A percentile compares a stretch with the other conserved stretches of the same genome.
Evolutionary conservation across 1,140 invertebrate genomes (phyloP).

Genomic region (Scaptomyza pallida): DNA sequence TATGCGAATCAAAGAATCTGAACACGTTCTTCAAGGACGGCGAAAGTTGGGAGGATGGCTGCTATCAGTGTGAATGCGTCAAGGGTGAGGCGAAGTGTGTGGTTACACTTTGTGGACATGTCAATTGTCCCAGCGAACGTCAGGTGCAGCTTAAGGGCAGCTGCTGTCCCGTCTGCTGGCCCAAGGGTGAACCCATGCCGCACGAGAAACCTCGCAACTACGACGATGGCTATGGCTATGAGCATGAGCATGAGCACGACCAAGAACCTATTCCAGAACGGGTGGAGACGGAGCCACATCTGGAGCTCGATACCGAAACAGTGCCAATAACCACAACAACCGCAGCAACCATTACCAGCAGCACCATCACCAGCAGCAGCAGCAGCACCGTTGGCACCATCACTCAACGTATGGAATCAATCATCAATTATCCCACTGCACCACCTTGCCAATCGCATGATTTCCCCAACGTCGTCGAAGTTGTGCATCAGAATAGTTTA

Average conservation of each 20-base stretch:
- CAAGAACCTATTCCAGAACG: too few relatives aligned
- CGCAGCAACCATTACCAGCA: constrained; percentile 13
- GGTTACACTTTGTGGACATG: constrained; percentile 60
- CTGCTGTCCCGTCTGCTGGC: constrained; percentile 80
- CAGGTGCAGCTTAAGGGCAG: constrained; percentile 66
- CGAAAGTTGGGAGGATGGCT: constrained; percentile 69
- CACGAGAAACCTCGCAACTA: constrained; percentile 36
- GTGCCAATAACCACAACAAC: constrained; percentile 11
- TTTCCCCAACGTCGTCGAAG: constrained; percentile 55
- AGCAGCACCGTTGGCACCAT: constrained; percentile 3
- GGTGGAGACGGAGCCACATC: neutral
- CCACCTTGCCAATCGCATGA: constrained; percentile 44
- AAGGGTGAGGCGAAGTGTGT: constrained; percentile 69
- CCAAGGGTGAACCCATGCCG: constrained; percentile 65
- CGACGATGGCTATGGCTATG: constrained; percentile 45
- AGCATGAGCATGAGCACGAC: constrained; percentile 30
- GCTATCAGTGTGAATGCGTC: constrained; percentile 71
- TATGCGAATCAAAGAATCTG: constrained; percentile 70
- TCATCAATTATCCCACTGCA: constrained; percentile 6
- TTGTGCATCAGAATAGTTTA: constrained; percentile 12
- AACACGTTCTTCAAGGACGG: constrained; percentile 67
- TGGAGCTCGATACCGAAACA: constrained; percentile 4
- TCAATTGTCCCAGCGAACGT: constrained; percentile 67
- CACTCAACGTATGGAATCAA: constrained; percentile 3
- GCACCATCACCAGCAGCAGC: constrained; percentile 12